Base-by-base conservation (phyloP, 2,113 vertebrate genomes). In the Chloropsis cyanopogon region DNA sequence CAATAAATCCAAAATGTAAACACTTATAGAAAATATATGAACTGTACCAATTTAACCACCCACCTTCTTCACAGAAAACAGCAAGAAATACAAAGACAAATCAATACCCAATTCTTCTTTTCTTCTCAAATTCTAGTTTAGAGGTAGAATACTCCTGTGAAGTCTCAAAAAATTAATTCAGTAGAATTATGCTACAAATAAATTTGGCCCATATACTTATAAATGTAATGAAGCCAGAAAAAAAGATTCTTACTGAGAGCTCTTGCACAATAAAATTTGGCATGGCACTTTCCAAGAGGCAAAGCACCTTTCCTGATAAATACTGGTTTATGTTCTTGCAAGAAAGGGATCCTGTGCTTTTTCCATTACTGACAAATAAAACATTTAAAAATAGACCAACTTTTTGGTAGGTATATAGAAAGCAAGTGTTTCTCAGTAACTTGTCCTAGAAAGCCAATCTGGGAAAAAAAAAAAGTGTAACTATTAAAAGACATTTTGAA, bases 1-100 rank as follows among this genome's bases (percentile, higher is more conserved):
- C 86, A 96, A 93, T 73, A 57, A 95, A 87, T 96, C 80, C 82
- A 94, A 97, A 97, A 70, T 96, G 53, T 85, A 96, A 97, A 79
- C 86, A 84, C 92, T 94, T 88, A 93, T 90, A 96, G 95, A 97
- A 96, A 92, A 98, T 44, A 95, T 14, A 88, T 1, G 14, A 83
- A 91, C 69, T 53, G 90, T 91, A 96, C 63, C 83, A 90, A n/a
- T 94, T 97, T 86, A 95, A 91, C 76, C 47, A 95, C 76, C 69
- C 79, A 92, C 79, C 75, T 85, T 96, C 81, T 94, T 89, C 41
- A 96, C 78, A 88, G 84, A 96, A 97, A 96, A 95, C 31, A 77
- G 93, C 50, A 56, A 95, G 41, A 96, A 96, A 84, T 17, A 80
- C 87, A 96, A 97, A 97, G 88, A 95, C 59, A 93, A 88, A 85